These are phyloP conservation scores for Hoplodrina blanda DNA, from an alignment of 2,888 invertebrate species.

Conservation along the genomic window DNA sequence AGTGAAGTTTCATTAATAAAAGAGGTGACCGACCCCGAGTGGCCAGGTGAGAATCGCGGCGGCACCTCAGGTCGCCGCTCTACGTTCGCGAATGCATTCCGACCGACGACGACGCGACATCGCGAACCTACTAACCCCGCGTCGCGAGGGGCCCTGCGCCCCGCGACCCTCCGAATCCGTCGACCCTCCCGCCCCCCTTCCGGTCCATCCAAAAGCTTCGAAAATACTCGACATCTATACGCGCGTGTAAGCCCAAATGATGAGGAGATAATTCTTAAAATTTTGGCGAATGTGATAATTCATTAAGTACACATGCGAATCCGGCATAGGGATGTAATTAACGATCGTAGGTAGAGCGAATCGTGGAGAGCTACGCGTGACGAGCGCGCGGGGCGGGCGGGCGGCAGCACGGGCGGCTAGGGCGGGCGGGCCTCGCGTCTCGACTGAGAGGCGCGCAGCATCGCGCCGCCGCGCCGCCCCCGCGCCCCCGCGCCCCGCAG, in stretches of 20 bases:
- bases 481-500: conserved; percentile 74
- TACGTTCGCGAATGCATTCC: conserved; percentile 90
- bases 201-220: conserved; percentile 89
- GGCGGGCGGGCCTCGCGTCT: conserved; percentile 91
- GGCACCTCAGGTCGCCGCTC: conserved; percentile 89
- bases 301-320: conserved; percentile 67
- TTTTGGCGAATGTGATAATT: conserved; percentile 65
- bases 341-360: conserved; percentile 75
- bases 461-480: conserved; percentile 91
- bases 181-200: conserved; percentile 84
- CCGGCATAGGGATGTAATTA: conserved; percentile 73
- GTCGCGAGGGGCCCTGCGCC: conserved; percentile 88
- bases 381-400: conserved; percentile 86
- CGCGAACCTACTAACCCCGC: conserved; percentile 91
- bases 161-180: conserved; percentile 88
- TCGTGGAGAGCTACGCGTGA: conserved; percentile 78
- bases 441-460: conserved; percentile 93
- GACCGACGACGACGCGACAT: conserved; percentile 89
- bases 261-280: conserved; percentile 71
- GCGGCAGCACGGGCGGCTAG: conserved; percentile 86
- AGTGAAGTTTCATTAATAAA: conserved; percentile 71
- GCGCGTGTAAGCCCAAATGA: conserved; percentile 80
- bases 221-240: conserved; percentile 87
- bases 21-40: conserved; percentile 82
- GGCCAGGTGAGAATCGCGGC: conserved; percentile 85